Evolutionary conservation across 2,113 vertebrate species (phyloP).

Genomic region (Nothobranchius furzeri): DNA sequence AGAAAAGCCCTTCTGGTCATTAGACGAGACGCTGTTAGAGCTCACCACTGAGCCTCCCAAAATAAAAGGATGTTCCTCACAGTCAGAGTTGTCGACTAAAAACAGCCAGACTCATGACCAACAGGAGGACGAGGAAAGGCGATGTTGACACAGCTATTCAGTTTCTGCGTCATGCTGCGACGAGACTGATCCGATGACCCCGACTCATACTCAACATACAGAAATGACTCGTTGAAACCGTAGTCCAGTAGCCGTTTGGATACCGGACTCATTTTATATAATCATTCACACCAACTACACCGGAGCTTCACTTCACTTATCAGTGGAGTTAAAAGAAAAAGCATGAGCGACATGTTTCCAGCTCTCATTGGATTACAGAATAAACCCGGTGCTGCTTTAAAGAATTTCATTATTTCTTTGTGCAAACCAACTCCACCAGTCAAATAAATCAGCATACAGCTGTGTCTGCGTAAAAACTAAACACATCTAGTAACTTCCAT

Average conservation of each 20-base stretch:
- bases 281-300: not conserved
- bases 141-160: conserved; percentile 32
- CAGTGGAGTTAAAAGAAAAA: too few relatives aligned
- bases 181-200: not conserved
- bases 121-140: conserved; percentile 8
- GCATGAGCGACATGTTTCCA: too few relatives aligned
- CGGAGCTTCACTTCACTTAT: not conserved
- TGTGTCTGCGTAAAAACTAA: too few relatives aligned
- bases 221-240: not conserved
- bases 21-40: conserved; percentile 19
- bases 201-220: conserved; percentile 34
- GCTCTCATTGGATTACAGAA: too few relatives aligned
- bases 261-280: not conserved
- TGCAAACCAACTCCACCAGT: too few relatives aligned
- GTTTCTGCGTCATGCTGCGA: conserved; percentile 5
- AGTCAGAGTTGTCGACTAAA: conserved; percentile 44
- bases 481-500: not conserved
- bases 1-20: conserved; percentile 39
- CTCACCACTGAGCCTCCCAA: conserved; percentile 41
- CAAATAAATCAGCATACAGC: too few relatives aligned
- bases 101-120: conserved; percentile 45
- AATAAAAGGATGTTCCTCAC: conserved; percentile 55
- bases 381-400: too few relatives aligned
- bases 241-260: too few relatives aligned
- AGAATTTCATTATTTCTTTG: too few relatives aligned